phyloP scores from a whole-genome alignment of 2,888 invertebrate genomes.

The Caenorhabditis virilis region DNA sequence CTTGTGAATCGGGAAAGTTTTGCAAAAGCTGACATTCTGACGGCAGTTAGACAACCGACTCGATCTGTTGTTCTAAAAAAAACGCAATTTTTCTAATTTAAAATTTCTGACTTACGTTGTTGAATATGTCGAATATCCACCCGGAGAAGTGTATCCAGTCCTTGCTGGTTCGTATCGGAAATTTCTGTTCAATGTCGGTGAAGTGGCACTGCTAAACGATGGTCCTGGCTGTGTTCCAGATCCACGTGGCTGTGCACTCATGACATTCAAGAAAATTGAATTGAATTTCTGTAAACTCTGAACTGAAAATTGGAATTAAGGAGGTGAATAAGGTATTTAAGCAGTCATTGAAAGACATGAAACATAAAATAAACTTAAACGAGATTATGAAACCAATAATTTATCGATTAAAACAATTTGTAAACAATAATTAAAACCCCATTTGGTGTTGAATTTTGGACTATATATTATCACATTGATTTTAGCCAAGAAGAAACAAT shows the following conservation, averaged over 20 bases:
- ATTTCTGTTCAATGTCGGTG: constrained; percentile 29
- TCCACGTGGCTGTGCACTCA: constrained; percentile 28
- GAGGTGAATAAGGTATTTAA: no score
- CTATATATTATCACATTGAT: constrained; percentile 6
- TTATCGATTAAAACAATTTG: neutral
- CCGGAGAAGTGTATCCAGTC: constrained; percentile 65
- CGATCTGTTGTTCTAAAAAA: constrained; percentile 45
- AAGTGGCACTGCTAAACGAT: constrained; percentile 22
- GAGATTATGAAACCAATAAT: constrained; percentile 5
- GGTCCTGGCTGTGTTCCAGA: constrained; percentile 43
- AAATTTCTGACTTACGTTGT: constrained; percentile 18
- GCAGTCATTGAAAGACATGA: no score
- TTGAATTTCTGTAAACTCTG: no score
- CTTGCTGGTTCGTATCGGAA: constrained; percentile 40
- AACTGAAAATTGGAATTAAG: no score
- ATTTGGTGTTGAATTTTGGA: no score
- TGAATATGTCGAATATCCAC: constrained; percentile 54
- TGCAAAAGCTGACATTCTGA: constrained; percentile 66
- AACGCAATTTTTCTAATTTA: no score
- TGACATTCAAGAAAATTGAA: constrained; percentile 17
- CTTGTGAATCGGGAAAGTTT: constrained; percentile 61
- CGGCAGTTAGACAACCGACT: constrained; percentile 59
- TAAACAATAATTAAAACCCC: constrained; percentile 4
- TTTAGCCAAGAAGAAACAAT: neutral
- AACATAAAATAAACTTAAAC: neutral